A percentile compares a stretch with the other conserved stretches of the same genome.
Conservation (phyloP, 2,888 invertebrate genomes). For the Ommatoiulus sabulosus region DNA sequence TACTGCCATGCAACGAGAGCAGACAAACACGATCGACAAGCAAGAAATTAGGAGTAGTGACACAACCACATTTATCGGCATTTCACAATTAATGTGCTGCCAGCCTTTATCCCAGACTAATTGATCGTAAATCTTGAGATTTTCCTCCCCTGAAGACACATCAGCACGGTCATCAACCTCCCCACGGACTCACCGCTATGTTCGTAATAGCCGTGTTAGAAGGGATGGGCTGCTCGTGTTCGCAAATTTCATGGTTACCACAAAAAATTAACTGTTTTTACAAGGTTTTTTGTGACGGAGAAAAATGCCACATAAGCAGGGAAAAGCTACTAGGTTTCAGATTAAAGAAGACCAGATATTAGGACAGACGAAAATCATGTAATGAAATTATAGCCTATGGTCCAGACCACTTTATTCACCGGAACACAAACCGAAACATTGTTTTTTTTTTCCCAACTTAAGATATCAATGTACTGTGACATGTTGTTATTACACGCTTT, state of each 20-base stretch:
- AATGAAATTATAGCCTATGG: not conserved
- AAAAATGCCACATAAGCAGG: not conserved
- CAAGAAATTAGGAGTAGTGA: too few relatives aligned
- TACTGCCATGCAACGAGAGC: too few relatives aligned
- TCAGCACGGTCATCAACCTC: conserved; percentile 22
- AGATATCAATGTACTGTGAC: not conserved
- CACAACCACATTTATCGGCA: too few relatives aligned
- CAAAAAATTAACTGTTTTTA: not conserved
- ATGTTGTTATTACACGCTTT: not conserved
- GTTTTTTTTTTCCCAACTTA: not conserved
- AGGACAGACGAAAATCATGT: not conserved
- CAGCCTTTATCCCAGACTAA: not conserved
- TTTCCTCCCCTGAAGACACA: not conserved
- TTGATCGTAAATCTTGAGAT: not conserved
- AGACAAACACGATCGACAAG: too few relatives aligned
- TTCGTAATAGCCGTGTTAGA: not conserved
- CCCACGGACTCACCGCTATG: not conserved
- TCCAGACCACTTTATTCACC: not conserved
- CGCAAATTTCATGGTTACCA: not conserved
- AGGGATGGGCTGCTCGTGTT: conserved; percentile 6
- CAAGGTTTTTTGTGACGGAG: not conserved
- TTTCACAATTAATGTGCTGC: not conserved
- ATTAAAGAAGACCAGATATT: not conserved
- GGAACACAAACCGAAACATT: not conserved
- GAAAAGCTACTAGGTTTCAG: not conserved